A percentile compares a stretch with the other conserved stretches of the same genome.
Conservation (phyloP, 1,140 invertebrate species). For the Philaenus spumarius region DNA sequence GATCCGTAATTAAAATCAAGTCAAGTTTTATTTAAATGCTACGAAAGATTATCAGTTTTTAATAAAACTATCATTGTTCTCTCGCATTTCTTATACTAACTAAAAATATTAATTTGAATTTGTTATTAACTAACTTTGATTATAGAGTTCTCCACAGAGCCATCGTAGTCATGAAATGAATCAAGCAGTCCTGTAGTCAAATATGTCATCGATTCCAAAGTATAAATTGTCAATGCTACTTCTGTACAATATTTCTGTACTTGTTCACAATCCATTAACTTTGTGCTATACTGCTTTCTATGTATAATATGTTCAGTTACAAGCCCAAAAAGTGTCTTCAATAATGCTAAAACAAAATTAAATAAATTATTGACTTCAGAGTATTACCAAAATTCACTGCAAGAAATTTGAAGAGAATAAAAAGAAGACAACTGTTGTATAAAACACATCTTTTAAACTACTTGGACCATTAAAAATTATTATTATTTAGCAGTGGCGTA, state of each 20-base stretch:
- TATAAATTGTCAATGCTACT: constrained; percentile 21
- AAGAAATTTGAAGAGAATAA: too few species aligned
- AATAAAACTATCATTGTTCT: too few species aligned
- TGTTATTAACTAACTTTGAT: too few species aligned
- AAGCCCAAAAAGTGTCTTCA: constrained; percentile 41
- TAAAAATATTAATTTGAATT: too few species aligned
- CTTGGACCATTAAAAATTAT: too few species aligned
- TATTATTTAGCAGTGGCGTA: too few species aligned
- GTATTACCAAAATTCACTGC: neutral
- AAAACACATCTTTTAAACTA: too few species aligned
- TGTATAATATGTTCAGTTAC: constrained; percentile 53
- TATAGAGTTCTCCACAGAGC: constrained; percentile 69
- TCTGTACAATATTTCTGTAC: constrained; percentile 18
- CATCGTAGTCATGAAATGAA: constrained; percentile 57
- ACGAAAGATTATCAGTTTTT: too few species aligned
- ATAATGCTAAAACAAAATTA: constrained; percentile 26
- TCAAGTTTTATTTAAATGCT: too few species aligned
- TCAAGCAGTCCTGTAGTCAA: constrained; percentile 23
- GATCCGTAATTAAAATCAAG: too few species aligned
- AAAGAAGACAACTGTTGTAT: too few species aligned
- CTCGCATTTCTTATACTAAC: too few species aligned
- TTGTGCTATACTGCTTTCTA: constrained; percentile 57
- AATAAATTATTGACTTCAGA: constrained; percentile 12
- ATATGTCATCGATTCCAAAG: constrained; percentile 30
- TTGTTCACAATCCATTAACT: constrained; percentile 44